Evolutionary conservation across 37 sponge, comb jelly and placozoan genomes (phyloP), one percentile per base, ranked within the genome.

Genomic region (Lycopodina hypogea): DNA sequence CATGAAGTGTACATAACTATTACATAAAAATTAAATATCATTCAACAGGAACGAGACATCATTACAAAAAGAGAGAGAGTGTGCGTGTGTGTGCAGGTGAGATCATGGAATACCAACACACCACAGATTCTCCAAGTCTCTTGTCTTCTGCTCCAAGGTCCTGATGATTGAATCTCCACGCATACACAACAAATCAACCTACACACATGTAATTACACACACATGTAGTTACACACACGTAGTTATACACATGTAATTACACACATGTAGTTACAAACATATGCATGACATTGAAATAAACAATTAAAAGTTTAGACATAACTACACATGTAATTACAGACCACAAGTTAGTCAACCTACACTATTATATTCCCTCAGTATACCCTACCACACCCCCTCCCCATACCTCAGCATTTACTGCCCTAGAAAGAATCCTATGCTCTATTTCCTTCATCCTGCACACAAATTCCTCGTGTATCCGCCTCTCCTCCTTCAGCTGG

Each of bases 331-430:
- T n/a, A n/a, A n/a, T n/a, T n/a, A n/a, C n/a, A n/a, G n/a, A n/a
- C n/a, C n/a, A n/a, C n/a, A n/a, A n/a, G n/a, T n/a, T n/a, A n/a
- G n/a, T n/a, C n/a, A n/a, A n/a, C n/a, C n/a, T n/a, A n/a, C n/a
- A n/a, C n/a, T n/a, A n/a, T n/a, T n/a, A n/a, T n/a, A n/a, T n/a
- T n/a, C 48, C 9, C 48, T 9, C 48, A 12, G 9, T 9, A 45
- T 9, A 45, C 34, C 35, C 26, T 32, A 65, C 17, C 2, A 65
- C 2, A 2, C 34, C 26, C 35, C 2, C 34, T 29, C 22, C 9
- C 8, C 76, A 36, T 39, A 84, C 75, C 79, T 86, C 86, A 41
- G 86, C 70, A 24, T 63, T 55, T 1, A 50, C 28, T 9, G 86
- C 86, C 70, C 85, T 77, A 1, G 35, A 58, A 3, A 69, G 24